Conservation (phyloP, 2,888 invertebrate genomes). For the Troides oblongomaculatus region DNA sequence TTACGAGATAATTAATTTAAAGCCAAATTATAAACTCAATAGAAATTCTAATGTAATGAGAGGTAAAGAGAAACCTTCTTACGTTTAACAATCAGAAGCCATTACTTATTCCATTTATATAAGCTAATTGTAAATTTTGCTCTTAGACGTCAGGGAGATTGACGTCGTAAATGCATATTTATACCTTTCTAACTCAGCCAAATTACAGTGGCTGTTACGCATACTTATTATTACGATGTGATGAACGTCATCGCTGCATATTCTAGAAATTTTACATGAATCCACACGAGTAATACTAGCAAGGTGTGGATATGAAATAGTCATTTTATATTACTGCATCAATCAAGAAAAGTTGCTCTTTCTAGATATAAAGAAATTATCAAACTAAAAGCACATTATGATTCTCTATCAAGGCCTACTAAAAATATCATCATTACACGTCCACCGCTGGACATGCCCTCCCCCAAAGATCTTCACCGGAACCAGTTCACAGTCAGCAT, state of each 20-base stretch:
- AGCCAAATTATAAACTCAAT: background rate
- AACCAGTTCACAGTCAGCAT: too few species aligned
- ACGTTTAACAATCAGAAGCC: background rate
- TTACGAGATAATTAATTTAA: background rate
- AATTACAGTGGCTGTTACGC: constrained; percentile 1
- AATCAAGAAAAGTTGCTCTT: too few species aligned
- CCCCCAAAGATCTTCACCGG: too few species aligned
- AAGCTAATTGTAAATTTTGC: background rate
- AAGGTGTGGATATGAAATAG: background rate
- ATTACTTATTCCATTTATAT: background rate
- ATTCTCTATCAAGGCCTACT: too few species aligned
- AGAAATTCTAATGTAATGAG: background rate
- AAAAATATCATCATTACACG: too few species aligned
- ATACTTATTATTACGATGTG: constrained; percentile 1
- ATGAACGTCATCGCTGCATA: background rate
- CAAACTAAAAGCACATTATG: too few species aligned
- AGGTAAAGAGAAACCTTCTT: background rate
- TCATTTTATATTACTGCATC: too few species aligned
- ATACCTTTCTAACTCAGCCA: constrained; percentile 2
- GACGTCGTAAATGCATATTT: background rate
- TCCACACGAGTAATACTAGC: background rate
- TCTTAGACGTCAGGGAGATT: background rate
- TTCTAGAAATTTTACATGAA: background rate
- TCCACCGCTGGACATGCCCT: too few species aligned
- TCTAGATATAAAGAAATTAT: too few species aligned